Evolutionary conservation across 37 sponge, comb jelly and placozoan genomes (phyloP), one percentile per base, ranked within the genome.

Genomic region (Spongia lamella): DNA sequence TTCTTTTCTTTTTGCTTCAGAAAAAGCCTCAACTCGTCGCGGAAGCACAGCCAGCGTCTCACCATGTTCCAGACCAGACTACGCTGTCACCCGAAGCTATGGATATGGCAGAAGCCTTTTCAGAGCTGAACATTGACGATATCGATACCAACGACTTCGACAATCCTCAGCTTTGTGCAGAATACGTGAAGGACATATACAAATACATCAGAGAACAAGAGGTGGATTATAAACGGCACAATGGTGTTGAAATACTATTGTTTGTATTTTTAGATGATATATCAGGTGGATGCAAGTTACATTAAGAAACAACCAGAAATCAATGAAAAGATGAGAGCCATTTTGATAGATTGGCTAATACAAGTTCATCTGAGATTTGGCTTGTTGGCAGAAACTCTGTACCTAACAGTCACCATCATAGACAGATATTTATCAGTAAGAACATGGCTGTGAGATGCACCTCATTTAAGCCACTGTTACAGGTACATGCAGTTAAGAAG

Each of bases 171-270:
- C 84, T 98, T 52, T 92, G 94, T 69, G 70, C 91, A 20, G 99
- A 98, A 75, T 98, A 98, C 70, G 92, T 77, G 55, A 90, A 90
- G 20, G 90, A 92, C 33, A 98, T 95, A 17, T 98, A 95, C 73
- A 56, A 52, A 27, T 93, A 98, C 92, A 87, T 98, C 76, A 75
- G 72, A 24, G 76, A 79, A 14, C 70, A 90, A 40, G 99, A 98
- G 86, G 85, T 84, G 50, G 70, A 75, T 5, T 43, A 13, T 43
- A 13, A 13, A 43, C 5, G 47, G 9, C n/a, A 13, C 47, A 43
- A 43, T 43, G 7, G 5, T 9, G 5, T 5, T 43, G 9, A 43
- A 43, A 5, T 43, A 43, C 5, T 13, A 13, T 43, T 5, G 5
- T 29, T 14, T 2, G 34, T 33, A 2, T 22, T 4, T 64, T 6